Percentiles rank a stretch among this genome's conserved stretches.
Conservation (phyloP, 2,888 invertebrate species). For the Alcis repandata region DNA sequence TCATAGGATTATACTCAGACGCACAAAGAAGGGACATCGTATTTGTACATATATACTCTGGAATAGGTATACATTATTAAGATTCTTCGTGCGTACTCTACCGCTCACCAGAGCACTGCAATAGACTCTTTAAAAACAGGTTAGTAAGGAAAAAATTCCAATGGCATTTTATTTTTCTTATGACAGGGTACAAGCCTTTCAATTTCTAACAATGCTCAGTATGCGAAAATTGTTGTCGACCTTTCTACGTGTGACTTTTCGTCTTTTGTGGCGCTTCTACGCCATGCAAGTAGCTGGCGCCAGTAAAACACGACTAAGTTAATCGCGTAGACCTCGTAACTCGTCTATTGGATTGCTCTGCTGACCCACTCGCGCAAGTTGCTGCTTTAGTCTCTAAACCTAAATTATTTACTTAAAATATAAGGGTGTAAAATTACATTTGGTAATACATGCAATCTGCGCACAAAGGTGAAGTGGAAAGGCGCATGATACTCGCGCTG, state of each 20-base stretch:
- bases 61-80: constrained; percentile 64
- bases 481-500: background rate
- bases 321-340: too few species aligned
- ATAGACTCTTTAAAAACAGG: constrained; percentile 16
- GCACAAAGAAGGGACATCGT: constrained; percentile 54
- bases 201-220: constrained; percentile 75
- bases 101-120: constrained; percentile 12
- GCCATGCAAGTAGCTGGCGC: background rate
- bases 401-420: too few species aligned
- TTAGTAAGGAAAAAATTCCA: constrained; percentile 12
- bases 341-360: too few species aligned
- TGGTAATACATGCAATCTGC: too few species aligned
- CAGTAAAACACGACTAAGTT: too few species aligned
- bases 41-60: constrained; percentile 59
- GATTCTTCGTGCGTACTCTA: constrained; percentile 63
- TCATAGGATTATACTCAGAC: constrained; percentile 55
- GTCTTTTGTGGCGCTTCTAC: constrained; percentile 34
- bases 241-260: constrained; percentile 70
- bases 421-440: too few species aligned
- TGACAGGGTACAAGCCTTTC: constrained; percentile 67
- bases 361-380: too few species aligned
- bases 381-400: too few species aligned
- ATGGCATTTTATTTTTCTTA: constrained; percentile 44
- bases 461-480: too few species aligned
- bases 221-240: constrained; percentile 78